phyloP scores from a whole-genome alignment of 2,113 vertebrate genomes.

The Typhlomys cinereus region DNA sequence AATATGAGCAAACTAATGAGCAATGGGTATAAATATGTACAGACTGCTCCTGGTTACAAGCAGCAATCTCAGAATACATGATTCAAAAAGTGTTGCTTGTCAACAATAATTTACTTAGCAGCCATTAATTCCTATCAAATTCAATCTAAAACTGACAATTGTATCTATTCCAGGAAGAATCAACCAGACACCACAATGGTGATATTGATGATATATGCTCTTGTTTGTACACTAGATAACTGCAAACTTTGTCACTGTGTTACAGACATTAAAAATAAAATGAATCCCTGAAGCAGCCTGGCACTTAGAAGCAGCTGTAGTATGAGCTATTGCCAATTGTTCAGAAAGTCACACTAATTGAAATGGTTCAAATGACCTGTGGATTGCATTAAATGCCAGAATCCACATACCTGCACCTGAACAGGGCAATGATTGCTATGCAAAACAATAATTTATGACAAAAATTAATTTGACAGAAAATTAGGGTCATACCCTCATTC shows the following conservation, averaged over 20 bases:
- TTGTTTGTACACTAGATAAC: conserved; percentile 23
- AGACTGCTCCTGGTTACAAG: conserved; percentile 53
- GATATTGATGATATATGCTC: background rate
- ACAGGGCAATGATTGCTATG: background rate
- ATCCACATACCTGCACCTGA: background rate
- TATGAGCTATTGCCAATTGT: background rate
- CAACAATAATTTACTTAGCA: conserved; percentile 57
- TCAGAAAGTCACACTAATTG: background rate
- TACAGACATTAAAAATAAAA: background rate
- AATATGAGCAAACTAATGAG: conserved; percentile 57
- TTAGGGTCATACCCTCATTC: background rate
- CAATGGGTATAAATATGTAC: conserved; percentile 42
- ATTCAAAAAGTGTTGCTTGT: conserved; percentile 57
- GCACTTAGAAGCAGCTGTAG: background rate
- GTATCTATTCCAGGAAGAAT: conserved; percentile 62
- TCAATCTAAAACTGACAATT: conserved; percentile 59
- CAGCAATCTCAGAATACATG: conserved; percentile 45
- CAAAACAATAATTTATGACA: background rate
- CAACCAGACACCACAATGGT: background rate
- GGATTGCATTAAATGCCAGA: background rate
- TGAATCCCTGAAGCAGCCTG: background rate
- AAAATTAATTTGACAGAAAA: background rate
- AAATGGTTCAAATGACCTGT: background rate
- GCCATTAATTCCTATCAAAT: conserved; percentile 65
- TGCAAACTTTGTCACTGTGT: background rate